Percentiles rank a stretch among this genome's conserved stretches.
These are phyloP conservation scores for Perodicticus potto DNA, from an alignment of 2,797 vertebrate species.

Conservation along the genomic window DNA sequence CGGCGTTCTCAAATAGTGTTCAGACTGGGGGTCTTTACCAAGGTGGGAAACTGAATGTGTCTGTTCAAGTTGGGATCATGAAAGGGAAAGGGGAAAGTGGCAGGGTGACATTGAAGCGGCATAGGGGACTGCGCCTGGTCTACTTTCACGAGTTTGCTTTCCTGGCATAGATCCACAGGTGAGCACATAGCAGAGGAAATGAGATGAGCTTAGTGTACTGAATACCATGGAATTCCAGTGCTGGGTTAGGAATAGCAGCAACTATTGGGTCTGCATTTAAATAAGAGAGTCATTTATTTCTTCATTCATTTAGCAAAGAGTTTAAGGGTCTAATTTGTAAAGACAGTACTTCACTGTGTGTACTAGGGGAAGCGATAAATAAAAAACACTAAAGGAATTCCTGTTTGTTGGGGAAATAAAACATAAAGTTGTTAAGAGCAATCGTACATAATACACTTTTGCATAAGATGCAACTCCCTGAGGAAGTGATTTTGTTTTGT, in stretches of 20 bases:
- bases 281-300: background rate
- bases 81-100: background rate
- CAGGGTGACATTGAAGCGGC: background rate
- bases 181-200: background rate
- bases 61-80: background rate
- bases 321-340: background rate
- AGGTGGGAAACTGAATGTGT: background rate
- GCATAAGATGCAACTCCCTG: background rate
- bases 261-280: background rate
- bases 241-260: background rate
- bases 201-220: fast-evolving
- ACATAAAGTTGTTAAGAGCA: background rate
- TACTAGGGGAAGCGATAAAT: background rate
- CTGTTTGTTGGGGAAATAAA: background rate
- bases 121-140: background rate
- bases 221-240: background rate
- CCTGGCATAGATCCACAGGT: background rate
- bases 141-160: background rate
- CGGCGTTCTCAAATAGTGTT: background rate
- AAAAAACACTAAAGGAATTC: background rate
- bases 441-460: background rate
- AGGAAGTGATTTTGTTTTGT: background rate
- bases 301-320: background rate
- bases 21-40: background rate
- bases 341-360: background rate